Evolutionary conservation across 2,888 invertebrate genomes (phyloP), one percentile per base, ranked within the genome.

Genomic region (Tetragnatha montana): DNA sequence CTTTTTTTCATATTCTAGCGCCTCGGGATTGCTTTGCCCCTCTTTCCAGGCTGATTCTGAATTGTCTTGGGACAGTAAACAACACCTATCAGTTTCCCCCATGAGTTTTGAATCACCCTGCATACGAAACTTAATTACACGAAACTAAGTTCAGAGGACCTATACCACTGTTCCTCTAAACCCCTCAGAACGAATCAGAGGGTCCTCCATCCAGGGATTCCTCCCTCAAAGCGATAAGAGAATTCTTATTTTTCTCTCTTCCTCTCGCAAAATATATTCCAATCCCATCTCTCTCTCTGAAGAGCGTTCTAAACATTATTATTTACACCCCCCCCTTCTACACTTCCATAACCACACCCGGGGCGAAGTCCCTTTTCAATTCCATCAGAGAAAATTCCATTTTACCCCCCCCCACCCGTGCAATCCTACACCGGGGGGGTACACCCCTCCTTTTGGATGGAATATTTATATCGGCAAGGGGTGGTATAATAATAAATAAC

Each of bases 281-380:
- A 82, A 35, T 51, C 74, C 73, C 82, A 82, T 51, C 74, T 73
- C 71, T 7, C 49, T 71, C 35, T 68, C 81, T 49, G 35, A 81
- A 69, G 71, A 81, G 75, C 60, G 14, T 75, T 80, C 70, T 71
- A 60, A 89, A 89, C 85, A 89, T 89, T 89, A 89, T 89, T 89
- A 89, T 89, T 89, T 89, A 89, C 89, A 74, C 79, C 50, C 88
- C 21, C 78, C 81, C 51, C 50, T 22, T 60, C 79, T 47, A 69
- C 75, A 50, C 51, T 8, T 35, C 60, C 22, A 78, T n/a, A 4
- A 19, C 50, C 49, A 50, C 35, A 60, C 47, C 51, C 71, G 35
- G 35, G 35, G 35, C 35, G 35, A 35, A 51, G 7, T 75, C 74
- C 35, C 68, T 51, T 51, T 83, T 69, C 83, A 78, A 85, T 85